phyloP scores from a whole-genome alignment of 2,797 vertebrate species.

The Adelosebastes latens region DNA sequence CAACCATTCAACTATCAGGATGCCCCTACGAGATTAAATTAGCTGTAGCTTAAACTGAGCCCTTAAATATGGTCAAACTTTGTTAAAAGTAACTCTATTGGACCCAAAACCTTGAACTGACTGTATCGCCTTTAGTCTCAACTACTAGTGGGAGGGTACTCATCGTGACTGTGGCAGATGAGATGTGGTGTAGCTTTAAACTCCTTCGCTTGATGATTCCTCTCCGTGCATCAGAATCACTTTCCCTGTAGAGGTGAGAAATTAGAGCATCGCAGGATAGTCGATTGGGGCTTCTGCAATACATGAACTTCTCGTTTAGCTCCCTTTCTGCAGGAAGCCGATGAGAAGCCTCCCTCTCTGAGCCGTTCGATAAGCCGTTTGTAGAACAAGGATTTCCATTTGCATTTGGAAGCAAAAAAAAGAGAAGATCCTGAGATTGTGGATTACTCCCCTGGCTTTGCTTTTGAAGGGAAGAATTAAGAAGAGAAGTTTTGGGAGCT shows the following conservation, averaged over 20 bases:
- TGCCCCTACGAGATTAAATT: background rate
- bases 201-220: background rate
- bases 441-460: slow-evolving; percentile 53
- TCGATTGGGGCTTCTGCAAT: background rate
- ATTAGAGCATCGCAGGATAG: background rate
- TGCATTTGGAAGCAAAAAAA: slow-evolving; percentile 42
- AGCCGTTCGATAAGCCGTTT: slow-evolving; percentile 51
- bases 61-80: background rate
- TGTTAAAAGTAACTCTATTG: background rate
- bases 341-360: slow-evolving; percentile 21
- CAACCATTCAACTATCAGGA: background rate
- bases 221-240: background rate
- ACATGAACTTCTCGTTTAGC: slow-evolving; percentile 2
- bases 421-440: slow-evolving; percentile 52
- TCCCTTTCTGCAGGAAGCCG: background rate
- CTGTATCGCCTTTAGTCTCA: no score
- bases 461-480: slow-evolving; percentile 50
- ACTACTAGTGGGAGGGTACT: background rate
- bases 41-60: background rate
- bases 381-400: slow-evolving; percentile 62
- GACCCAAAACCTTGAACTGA: background rate
- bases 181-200: background rate
- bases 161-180: background rate
- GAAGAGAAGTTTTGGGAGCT: slow-evolving; percentile 35
- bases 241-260: background rate